phyloP scores from a whole-genome alignment of 2,113 vertebrate genomes.

The Dryoscopus gambensis region DNA sequence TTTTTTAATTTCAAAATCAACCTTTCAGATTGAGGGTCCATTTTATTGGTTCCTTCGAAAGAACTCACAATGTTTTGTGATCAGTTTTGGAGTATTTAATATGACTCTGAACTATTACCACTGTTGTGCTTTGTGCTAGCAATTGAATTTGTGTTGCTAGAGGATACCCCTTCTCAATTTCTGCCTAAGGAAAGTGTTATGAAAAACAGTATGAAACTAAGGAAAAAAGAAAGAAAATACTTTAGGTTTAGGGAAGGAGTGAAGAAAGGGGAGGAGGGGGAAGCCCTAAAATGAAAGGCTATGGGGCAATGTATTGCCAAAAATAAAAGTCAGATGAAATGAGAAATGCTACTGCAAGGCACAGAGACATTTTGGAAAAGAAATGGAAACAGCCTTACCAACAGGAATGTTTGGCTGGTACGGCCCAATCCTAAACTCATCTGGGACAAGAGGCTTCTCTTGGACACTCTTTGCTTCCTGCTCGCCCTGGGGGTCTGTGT shows the following conservation, averaged over 20 bases:
- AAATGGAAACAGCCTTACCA: conserved; percentile 76
- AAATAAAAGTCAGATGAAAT: conserved; percentile 32
- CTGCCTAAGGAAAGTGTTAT: conserved; percentile 44
- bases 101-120: background rate
- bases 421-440: conserved; percentile 79
- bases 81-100: background rate
- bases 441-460: conserved; percentile 67
- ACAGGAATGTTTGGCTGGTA: conserved; percentile 85
- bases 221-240: background rate
- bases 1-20: background rate
- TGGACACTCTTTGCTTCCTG: conserved; percentile 60
- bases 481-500: conserved; percentile 47
- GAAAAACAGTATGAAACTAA: background rate
- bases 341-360: conserved; percentile 23
- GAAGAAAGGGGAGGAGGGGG: background rate
- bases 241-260: background rate
- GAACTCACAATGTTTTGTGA: background rate
- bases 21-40: background rate
- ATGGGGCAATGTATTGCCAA: background rate
- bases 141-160: background rate
- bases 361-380: background rate
- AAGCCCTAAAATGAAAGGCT: conserved; percentile 26
- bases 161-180: background rate
- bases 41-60: background rate
- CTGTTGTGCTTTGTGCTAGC: background rate